phyloP scores from a whole-genome alignment of 2,797 vertebrate genomes.

The Otus scops region DNA sequence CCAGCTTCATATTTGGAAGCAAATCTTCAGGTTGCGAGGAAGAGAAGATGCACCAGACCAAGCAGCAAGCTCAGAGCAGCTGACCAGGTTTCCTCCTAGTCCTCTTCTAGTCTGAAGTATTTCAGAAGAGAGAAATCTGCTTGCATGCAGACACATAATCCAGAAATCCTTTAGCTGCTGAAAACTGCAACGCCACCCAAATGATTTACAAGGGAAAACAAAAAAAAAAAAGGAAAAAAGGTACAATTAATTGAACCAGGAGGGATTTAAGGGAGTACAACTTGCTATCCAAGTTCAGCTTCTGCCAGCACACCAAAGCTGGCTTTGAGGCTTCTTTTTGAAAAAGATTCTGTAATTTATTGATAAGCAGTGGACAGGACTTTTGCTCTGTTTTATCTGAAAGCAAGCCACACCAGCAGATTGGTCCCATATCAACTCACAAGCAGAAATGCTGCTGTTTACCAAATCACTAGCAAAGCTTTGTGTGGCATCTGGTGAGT shows the following conservation, averaged over 20 bases:
- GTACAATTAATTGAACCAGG: not conserved
- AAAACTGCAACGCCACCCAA: not conserved
- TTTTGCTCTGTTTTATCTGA: not conserved
- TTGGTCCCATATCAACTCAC: not conserved
- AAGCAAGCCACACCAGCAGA: not conserved
- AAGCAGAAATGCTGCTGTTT: not conserved
- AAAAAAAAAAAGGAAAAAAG: not conserved
- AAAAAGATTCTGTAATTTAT: not conserved
- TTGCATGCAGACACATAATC: not conserved
- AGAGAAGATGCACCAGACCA: not conserved
- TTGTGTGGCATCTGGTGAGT: constrained; percentile 2
- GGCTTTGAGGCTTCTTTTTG: not conserved
- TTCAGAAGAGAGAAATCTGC: not conserved
- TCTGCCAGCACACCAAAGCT: not conserved
- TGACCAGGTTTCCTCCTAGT: not conserved
- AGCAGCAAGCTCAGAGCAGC: not conserved
- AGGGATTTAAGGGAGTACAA: not conserved
- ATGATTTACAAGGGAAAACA: fast-evolving
- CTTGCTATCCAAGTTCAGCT: not conserved
- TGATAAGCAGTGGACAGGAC: not conserved
- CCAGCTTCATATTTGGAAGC: not conserved
- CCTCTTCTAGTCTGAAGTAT: not conserved
- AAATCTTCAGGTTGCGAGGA: not conserved
- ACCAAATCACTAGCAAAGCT: not conserved
- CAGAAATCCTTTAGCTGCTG: not conserved